phyloP scores from a whole-genome alignment of 2,797 vertebrate species.

The Yasuhikotakia modesta region DNA sequence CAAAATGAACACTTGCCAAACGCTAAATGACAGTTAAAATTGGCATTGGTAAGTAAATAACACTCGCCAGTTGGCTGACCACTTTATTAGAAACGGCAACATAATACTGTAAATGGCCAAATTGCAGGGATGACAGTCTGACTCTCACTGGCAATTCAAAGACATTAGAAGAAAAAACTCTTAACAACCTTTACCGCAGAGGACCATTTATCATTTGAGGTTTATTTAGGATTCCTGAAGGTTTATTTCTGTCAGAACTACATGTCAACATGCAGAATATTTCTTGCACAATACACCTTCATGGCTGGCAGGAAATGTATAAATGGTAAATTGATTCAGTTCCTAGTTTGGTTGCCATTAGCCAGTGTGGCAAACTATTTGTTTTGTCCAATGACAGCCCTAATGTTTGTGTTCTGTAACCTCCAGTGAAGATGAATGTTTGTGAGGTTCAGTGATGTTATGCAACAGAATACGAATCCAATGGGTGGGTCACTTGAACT shows the following conservation, averaged over 20 bases:
- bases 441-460: conserved; percentile 11
- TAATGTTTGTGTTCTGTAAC: background rate
- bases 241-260: too few relatives aligned
- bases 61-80: background rate
- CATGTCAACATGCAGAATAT: too few relatives aligned
- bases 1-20: background rate
- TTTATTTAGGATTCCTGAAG: too few relatives aligned
- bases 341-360: too few relatives aligned
- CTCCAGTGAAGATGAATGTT: background rate
- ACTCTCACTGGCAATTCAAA: background rate
- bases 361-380: too few relatives aligned
- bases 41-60: background rate
- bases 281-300: too few relatives aligned
- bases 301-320: too few relatives aligned
- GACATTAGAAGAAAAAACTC: too few relatives aligned
- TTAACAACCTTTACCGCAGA: too few relatives aligned
- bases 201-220: too few relatives aligned
- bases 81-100: background rate
- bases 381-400: too few relatives aligned
- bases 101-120: conserved; percentile 1
- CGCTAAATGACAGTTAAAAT: background rate
- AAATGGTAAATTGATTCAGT: too few relatives aligned
- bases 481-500: conserved; percentile 1
- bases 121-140: background rate
- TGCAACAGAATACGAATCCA: background rate